Percentiles rank a stretch among this genome's conserved stretches.
These are phyloP conservation scores for Ornithoptera priamus DNA, from an alignment of 2,888 invertebrate genomes.

Conservation along the genomic window DNA sequence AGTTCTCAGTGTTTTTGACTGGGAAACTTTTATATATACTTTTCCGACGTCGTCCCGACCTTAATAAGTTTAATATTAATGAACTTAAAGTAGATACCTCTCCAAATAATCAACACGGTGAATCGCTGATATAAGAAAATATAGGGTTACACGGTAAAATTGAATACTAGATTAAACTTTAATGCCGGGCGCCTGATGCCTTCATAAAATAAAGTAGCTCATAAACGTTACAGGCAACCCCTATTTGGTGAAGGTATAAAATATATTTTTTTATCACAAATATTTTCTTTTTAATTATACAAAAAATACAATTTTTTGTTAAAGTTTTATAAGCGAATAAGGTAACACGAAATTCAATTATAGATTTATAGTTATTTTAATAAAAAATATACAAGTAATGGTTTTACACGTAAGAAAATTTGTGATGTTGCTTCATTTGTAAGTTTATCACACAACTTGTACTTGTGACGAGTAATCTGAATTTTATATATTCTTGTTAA, in stretches of 20 bases:
- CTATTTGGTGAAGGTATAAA: constrained; percentile 12
- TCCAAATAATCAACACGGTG: neutral
- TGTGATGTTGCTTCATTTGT: neutral
- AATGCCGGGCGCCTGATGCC: constrained; percentile 24
- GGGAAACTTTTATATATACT: constrained; percentile 41
- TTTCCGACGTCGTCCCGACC: constrained; percentile 38
- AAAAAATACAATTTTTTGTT: constrained; percentile 1
- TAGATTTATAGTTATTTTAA: neutral
- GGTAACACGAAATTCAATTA: neutral
- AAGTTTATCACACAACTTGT: too few species aligned
- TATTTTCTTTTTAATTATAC: constrained; percentile 21
- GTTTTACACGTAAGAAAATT: neutral
- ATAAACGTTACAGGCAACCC: constrained; percentile 26
- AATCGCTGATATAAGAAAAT: constrained; percentile 4
- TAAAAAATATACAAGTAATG: neutral
- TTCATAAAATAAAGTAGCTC: constrained; percentile 27
- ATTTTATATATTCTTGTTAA: neutral
- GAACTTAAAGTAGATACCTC: constrained; percentile 39
- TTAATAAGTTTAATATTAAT: constrained; percentile 49
- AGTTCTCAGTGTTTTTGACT: constrained; percentile 40
- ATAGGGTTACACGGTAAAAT: constrained; percentile 15
- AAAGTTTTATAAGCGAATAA: constrained; percentile 7
- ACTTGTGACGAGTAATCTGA: too few species aligned
- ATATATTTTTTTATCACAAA: constrained; percentile 15
- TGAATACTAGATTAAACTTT: constrained; percentile 24